Conservation (phyloP, 2,113 vertebrate species). For the Neopipo cinnamomea region DNA sequence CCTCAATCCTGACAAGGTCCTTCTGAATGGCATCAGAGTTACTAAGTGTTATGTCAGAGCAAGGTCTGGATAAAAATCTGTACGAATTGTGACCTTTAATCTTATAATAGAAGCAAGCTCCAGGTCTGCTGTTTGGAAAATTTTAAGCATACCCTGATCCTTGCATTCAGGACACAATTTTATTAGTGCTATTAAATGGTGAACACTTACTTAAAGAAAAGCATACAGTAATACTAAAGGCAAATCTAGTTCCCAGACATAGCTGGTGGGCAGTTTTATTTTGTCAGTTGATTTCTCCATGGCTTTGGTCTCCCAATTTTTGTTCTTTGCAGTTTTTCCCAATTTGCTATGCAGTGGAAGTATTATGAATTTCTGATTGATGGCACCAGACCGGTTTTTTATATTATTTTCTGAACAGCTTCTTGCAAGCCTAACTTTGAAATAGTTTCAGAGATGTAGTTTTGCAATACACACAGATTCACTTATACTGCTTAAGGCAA, state of each 20-base stretch:
- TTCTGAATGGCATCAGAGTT: not conserved
- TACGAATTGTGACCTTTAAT: not conserved
- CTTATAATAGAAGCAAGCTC: not conserved
- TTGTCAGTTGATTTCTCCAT: not conserved
- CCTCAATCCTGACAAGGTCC: not conserved
- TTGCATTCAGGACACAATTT: not conserved
- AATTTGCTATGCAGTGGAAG: not conserved
- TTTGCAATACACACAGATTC: not conserved
- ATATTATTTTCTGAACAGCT: not conserved
- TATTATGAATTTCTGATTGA: not conserved
- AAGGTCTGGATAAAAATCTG: not conserved
- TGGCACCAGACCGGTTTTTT: not conserved
- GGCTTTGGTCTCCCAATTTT: not conserved
- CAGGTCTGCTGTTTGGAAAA: not conserved
- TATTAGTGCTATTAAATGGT: not conserved
- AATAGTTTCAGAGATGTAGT: constrained; percentile 9
- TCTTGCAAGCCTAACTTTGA: constrained; percentile 16
- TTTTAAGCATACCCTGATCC: not conserved
- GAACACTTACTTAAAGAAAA: not conserved
- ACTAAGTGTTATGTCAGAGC: not conserved
- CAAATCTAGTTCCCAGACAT: not conserved
- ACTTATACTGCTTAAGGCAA: constrained; percentile 24
- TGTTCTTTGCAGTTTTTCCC: not conserved
- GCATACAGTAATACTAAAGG: not conserved
- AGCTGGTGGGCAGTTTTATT: not conserved